phyloP scores from a whole-genome alignment of 2,113 vertebrate species.

The Proterorhinus semilunaris region DNA sequence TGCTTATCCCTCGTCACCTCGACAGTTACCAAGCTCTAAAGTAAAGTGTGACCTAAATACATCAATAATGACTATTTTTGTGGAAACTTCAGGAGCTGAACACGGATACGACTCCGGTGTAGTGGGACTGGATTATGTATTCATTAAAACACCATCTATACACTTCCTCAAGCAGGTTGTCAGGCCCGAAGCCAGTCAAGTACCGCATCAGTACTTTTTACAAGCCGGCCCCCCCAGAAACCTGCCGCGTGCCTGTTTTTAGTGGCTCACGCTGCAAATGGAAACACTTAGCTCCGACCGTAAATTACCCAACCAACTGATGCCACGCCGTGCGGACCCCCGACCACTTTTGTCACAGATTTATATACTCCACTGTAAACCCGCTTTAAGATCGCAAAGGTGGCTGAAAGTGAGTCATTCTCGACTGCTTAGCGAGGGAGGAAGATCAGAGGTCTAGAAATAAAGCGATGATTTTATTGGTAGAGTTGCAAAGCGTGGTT shows the following conservation, averaged over 20 bases:
- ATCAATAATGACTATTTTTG: slow-evolving; percentile 34
- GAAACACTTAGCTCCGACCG: slow-evolving; percentile 77
- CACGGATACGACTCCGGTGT: slow-evolving; percentile 25
- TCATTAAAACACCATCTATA: slow-evolving; percentile 72
- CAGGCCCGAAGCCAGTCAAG: slow-evolving; percentile 64
- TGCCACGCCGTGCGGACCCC: slow-evolving; percentile 65
- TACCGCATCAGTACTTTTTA: slow-evolving; percentile 68
- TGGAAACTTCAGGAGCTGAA: slow-evolving; percentile 32
- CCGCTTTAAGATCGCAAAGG: slow-evolving; percentile 20
- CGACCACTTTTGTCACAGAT: slow-evolving; percentile 37
- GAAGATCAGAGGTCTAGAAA: not conserved
- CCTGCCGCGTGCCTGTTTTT: slow-evolving; percentile 71
- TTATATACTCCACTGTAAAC: slow-evolving; percentile 45
- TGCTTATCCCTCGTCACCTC: too few relatives aligned
- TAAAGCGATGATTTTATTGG: slow-evolving; percentile 4
- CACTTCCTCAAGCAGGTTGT: slow-evolving; percentile 74
- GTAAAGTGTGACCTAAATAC: not conserved
- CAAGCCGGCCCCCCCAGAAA: slow-evolving; percentile 74
- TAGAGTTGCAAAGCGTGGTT: not conserved
- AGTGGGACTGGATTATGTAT: slow-evolving; percentile 62
- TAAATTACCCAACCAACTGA: slow-evolving; percentile 72
- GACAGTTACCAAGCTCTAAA: too few relatives aligned
- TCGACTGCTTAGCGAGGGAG: not conserved
- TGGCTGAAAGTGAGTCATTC: too few relatives aligned
- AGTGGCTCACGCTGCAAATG: slow-evolving; percentile 76